Conservation (phyloP, 2,113 vertebrate species). For the Sinosuthora webbiana region DNA sequence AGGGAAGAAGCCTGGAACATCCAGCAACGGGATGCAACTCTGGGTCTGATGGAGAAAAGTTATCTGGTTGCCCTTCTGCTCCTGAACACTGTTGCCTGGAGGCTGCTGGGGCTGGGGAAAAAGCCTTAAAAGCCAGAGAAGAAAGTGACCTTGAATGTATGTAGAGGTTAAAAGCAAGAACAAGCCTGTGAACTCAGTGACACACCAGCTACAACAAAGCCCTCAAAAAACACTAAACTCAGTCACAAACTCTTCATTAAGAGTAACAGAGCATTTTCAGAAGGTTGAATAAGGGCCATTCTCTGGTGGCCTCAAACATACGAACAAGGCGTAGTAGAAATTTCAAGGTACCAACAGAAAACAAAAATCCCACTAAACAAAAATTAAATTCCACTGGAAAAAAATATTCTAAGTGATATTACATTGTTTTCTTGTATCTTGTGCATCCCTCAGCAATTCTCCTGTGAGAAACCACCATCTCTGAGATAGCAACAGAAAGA, state of each 20-base stretch:
- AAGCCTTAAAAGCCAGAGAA: neutral
- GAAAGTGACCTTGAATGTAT: neutral
- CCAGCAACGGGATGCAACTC: neutral
- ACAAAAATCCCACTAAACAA: neutral
- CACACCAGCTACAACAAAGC: neutral
- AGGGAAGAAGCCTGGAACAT: neutral
- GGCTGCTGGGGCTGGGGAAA: neutral
- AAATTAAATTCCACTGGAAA: neutral
- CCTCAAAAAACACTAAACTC: neutral
- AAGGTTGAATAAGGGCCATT: neutral
- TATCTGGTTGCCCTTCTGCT: neutral
- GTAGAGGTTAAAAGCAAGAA: neutral
- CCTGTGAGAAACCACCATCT: neutral
- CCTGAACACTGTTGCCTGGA: neutral
- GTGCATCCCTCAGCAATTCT: neutral
- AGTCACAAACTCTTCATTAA: neutral
- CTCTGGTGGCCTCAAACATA: neutral
- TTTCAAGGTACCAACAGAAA: neutral
- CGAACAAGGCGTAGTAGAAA: neutral
- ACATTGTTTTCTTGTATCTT: neutral
- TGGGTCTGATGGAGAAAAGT: neutral
- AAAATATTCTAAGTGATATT: neutral
- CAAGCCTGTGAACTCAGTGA: neutral
- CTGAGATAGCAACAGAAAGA: neutral
- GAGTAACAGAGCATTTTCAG: neutral